Conservation (phyloP, 2,113 vertebrate genomes). For the Reinhardtius hippoglossoides region DNA sequence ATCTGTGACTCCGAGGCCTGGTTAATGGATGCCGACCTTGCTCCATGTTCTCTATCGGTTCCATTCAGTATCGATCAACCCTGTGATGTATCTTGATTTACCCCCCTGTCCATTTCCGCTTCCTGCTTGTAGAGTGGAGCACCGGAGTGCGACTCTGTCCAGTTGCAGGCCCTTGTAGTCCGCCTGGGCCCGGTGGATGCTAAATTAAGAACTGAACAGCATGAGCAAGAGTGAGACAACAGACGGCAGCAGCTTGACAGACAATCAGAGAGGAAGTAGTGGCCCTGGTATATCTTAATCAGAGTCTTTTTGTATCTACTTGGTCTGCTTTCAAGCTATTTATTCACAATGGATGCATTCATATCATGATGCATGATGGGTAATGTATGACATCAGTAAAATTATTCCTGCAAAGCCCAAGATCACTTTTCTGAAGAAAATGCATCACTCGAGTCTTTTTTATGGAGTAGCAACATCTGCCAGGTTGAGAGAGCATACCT, state of each 20-base stretch:
- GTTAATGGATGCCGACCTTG: constrained; percentile 77
- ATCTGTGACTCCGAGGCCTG: constrained; percentile 63
- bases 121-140: constrained; percentile 47
- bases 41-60: constrained; percentile 70
- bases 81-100: constrained; percentile 79
- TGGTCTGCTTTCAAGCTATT: constrained; percentile 28
- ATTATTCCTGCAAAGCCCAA: background rate
- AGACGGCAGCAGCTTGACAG: constrained; percentile 51
- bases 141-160: constrained; percentile 41
- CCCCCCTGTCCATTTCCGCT: constrained; percentile 47
- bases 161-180: constrained; percentile 54
- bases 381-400: background rate
- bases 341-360: background rate
- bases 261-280: constrained; percentile 41
- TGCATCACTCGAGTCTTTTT: background rate
- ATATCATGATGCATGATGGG: background rate
- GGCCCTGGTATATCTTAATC: constrained; percentile 48
- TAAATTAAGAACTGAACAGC: constrained; percentile 65
- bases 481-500: background rate
- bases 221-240: constrained; percentile 37
- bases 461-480: background rate
- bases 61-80: constrained; percentile 75
- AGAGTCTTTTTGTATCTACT: constrained; percentile 26
- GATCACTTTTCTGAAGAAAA: background rate
- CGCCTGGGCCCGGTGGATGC: constrained; percentile 48